Percentiles rank a stretch among this genome's conserved stretches.
phyloP scores from a whole-genome alignment of 2,113 vertebrate genomes.

The Thinocorus orbignyianus region DNA sequence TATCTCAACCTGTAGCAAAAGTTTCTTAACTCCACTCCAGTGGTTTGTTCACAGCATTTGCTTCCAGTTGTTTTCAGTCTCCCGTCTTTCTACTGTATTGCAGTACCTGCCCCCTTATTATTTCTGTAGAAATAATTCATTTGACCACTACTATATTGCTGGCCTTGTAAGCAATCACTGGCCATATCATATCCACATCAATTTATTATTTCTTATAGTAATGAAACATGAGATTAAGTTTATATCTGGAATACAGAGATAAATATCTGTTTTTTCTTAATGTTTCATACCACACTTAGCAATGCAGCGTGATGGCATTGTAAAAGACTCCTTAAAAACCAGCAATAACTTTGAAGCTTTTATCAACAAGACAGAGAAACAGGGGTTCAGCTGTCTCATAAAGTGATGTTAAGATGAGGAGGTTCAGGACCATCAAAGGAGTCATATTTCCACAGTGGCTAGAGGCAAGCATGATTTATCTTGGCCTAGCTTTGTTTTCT shows the following conservation, averaged over 20 bases:
- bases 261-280: neutral
- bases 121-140: neutral
- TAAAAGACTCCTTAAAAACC: constrained; percentile 6
- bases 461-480: neutral
- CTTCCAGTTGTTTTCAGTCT: neutral
- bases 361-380: neutral
- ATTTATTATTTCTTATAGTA: neutral
- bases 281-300: neutral
- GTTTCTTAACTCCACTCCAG: neutral
- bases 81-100: neutral
- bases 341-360: constrained; percentile 24
- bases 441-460: neutral
- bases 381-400: neutral
- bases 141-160: neutral
- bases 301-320: neutral
- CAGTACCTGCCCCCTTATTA: neutral
- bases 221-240: neutral
- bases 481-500: neutral
- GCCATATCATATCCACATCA: neutral
- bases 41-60: neutral
- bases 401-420: neutral
- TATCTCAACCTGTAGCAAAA: accelerated
- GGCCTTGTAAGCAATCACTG: neutral
- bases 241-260: neutral
- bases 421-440: neutral